These are phyloP conservation scores for Heloderma charlesbogerti DNA, from an alignment of 2,113 vertebrate genomes.

Conservation along the genomic window DNA sequence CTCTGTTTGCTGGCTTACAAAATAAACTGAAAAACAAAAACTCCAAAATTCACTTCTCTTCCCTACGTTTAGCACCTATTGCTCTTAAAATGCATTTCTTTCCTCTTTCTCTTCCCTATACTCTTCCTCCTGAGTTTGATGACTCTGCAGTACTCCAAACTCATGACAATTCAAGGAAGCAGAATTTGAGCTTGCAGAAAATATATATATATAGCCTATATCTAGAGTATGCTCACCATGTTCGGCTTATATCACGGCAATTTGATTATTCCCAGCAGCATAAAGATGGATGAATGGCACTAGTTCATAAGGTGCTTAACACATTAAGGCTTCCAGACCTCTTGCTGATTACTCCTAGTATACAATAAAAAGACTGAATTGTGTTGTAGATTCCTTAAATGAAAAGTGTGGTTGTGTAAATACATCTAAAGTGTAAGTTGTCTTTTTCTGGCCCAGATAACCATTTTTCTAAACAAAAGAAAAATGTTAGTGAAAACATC, in stretches of 20 bases:
- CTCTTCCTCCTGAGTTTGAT: background rate
- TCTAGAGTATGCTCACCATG: background rate
- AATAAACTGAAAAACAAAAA: background rate
- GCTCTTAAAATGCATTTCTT: background rate
- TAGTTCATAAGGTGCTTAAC: background rate
- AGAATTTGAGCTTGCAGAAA: background rate
- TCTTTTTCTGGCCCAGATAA: background rate
- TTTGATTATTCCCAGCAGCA: background rate
- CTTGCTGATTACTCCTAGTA: background rate
- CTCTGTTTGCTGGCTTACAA: background rate
- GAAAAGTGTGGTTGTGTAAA: background rate
- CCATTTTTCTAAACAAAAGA: background rate
- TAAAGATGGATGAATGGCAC: background rate
- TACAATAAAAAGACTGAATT: background rate
- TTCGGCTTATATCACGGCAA: background rate
- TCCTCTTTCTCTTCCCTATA: background rate
- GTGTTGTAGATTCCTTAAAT: background rate
- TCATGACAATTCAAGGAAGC: background rate
- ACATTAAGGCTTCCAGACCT: background rate
- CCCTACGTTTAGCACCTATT: background rate
- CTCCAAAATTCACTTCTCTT: background rate
- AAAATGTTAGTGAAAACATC: background rate
- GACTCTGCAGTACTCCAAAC: background rate
- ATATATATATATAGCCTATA: background rate
- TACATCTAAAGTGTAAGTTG: background rate